A percentile compares a stretch with the other conserved stretches of the same genome.
Conservation (phyloP, 2,888 invertebrate genomes). For the Drosophila macrothrix region DNA sequence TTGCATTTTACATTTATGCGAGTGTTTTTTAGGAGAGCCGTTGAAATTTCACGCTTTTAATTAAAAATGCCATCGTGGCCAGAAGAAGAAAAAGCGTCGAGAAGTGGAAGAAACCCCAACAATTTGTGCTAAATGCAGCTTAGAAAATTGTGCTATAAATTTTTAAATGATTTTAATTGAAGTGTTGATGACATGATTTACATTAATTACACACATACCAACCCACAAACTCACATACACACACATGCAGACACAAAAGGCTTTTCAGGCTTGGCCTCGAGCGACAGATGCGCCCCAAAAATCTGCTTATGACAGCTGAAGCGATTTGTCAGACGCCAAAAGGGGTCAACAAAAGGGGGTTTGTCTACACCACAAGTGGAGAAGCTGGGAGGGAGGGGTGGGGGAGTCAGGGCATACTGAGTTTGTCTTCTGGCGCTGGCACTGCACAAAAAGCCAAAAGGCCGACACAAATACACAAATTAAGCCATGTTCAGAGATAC, state of each 20-base stretch:
- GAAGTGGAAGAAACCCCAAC: constrained; percentile 14
- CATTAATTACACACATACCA: constrained; percentile 39
- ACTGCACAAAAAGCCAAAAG: constrained; percentile 44
- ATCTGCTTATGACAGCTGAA: constrained; percentile 57
- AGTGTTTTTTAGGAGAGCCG: constrained; percentile 44
- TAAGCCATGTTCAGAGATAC: constrained; percentile 47
- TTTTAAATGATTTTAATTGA: constrained; percentile 58
- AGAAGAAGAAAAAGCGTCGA: background rate
- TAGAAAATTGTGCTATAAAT: constrained; percentile 49
- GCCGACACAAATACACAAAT: constrained; percentile 33
- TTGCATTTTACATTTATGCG: constrained; percentile 43
- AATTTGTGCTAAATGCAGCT: constrained; percentile 62
- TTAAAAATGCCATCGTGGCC: constrained; percentile 45
- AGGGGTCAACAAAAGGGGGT: background rate
- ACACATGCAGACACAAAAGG: background rate
- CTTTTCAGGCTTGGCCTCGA: constrained; percentile 12
- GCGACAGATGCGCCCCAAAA: constrained; percentile 18
- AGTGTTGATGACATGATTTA: constrained; percentile 58
- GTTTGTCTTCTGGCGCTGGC: constrained; percentile 19
- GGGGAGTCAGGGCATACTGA: background rate
- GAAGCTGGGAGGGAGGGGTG: background rate
- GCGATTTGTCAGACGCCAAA: constrained; percentile 39
- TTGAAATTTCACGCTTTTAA: constrained; percentile 73
- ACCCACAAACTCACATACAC: background rate
- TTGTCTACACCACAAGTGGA: constrained; percentile 13